Base-by-base conservation (phyloP, 1,140 invertebrate genomes). In the Calliphora vicina region DNA sequence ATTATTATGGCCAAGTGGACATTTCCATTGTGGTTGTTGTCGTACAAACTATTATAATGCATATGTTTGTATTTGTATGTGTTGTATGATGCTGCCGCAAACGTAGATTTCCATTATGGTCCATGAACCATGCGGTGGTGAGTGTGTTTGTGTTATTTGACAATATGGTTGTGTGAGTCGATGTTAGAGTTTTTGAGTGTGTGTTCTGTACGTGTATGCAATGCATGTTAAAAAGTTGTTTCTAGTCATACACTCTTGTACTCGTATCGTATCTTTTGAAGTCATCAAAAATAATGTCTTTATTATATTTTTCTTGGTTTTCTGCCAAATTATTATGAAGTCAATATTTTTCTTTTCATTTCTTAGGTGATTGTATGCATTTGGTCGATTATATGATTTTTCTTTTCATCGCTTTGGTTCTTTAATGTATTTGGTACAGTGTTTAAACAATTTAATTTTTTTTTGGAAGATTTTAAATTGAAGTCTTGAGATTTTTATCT, bases 241-340 rank as follows among this genome's bases (percentile, higher is more conserved):
- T 35, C 73, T n/a, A 76, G 13, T 43, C 27, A 12, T 67, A 67
- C 61, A 20, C 4, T n/a, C 13, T 50, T 2, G 8, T 50, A 15
- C 13, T 50, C 12, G 12, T 50, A 12, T 50, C 12, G 45, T 76
- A 76, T 76, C 73, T 76, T 76, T 76, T n/a, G 73, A 42, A 20
- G 29, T 42, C 73, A 76, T 76, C 73, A 76, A 76, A 42, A 76
- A 76, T 42, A 76, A 76, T 76, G 73, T 76, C 27, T 76, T 76
- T 76, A 76, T 76, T 76, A 76, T 76, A 42, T 76, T 76, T 76
- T 76, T 76, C 73, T 76, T 76, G 73, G 73, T 76, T 76, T 42
- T 42, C 29, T 76, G 73, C 73, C 73, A 76, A 76, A 76, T 76
- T 42, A 76, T 76, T 76, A 76, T 76, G 73, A 76, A 76, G 73